Base-by-base conservation (phyloP, 2,113 vertebrate species). In the Sporophila hypoxantha region DNA sequence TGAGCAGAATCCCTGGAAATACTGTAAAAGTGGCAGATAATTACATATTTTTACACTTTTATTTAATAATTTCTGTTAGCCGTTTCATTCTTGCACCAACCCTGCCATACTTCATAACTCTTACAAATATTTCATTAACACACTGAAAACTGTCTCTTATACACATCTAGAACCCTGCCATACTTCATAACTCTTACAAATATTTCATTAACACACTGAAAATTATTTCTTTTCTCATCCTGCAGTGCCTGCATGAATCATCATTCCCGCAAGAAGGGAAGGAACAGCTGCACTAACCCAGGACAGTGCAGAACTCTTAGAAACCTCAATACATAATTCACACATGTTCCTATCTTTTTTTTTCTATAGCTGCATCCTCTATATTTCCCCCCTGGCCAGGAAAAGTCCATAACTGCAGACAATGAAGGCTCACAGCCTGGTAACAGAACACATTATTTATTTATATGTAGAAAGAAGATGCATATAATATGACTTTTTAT, bases 241-340 rank as follows among this genome's bases (percentile, higher is more conserved):
- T 92, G 41, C 16, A 71, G 41, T 2, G 14, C 77, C 60, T 84
- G 19, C 34, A 70, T 50, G 55, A 91, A 65, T 89, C 89, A 73
- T 17, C 14, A 73, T 46, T 59, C 82, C 44, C 34, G 52, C 34
- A 67, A 84, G 41, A 84, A 79, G 26, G 30, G 60, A 60, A 83
- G 7, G 18, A 73, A 32, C 10, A 80, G 64, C 56, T 64, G 53
- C 47, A 16, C 39, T 52, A 57, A 71, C 13, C 5, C 19, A 84
- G 34, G 66, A 59, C 65, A 60, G 13, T 27, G 13, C 67, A 84
- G 56, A 81, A 50, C 37, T 73, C 42, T 76, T 61, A 71, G 56
- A 89, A 88, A 82, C 37, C 36, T 76, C 60, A 75, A 73, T 92
- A 67, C 52, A 84, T 88, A 88, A 91, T 77, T 94, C 74, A 89